phyloP scores from a whole-genome alignment of 2,888 invertebrate species.

The Amblyjoppa proteus region DNA sequence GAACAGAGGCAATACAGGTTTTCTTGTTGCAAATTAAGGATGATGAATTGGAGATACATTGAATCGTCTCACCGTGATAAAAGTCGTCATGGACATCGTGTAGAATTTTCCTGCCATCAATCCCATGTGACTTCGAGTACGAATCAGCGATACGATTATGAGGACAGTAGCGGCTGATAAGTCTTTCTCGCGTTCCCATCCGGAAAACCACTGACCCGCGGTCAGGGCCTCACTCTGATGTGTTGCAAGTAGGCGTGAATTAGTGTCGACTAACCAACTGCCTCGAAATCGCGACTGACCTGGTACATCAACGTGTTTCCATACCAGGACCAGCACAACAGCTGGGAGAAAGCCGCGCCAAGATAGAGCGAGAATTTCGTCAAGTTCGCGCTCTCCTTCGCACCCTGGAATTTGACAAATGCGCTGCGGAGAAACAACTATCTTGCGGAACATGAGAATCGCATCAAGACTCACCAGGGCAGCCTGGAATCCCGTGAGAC shows the following conservation, averaged over 20 bases:
- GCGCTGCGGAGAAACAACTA: neutral
- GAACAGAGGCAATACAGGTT: slow-evolving; percentile 5
- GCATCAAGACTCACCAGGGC: slow-evolving; percentile 67
- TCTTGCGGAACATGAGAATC: neutral
- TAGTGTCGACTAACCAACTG: neutral
- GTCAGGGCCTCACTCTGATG: slow-evolving; percentile 61
- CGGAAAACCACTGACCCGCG: slow-evolving; percentile 75
- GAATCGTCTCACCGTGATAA: slow-evolving; percentile 71
- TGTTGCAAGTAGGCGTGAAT: slow-evolving; percentile 10
- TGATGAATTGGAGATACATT: neutral
- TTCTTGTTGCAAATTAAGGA: neutral
- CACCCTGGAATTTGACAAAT: slow-evolving; percentile 68
- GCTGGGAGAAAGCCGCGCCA: slow-evolving; percentile 75
- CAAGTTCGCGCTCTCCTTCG: slow-evolving; percentile 72
- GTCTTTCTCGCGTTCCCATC: slow-evolving; percentile 72
- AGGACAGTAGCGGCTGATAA: slow-evolving; percentile 62
- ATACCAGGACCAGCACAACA: slow-evolving; percentile 77
- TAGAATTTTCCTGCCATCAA: slow-evolving; percentile 76
- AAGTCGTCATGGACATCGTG: slow-evolving; percentile 75
- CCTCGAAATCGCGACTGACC: slow-evolving; percentile 62
- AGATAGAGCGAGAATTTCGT: slow-evolving; percentile 75
- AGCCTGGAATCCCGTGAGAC: slow-evolving; percentile 80
- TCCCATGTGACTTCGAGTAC: slow-evolving; percentile 69
- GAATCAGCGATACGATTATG: slow-evolving; percentile 72
- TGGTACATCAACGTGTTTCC: slow-evolving; percentile 76